These are phyloP conservation scores for Apostichopus leukothele DNA, from an alignment of 53 echinoderm and acorn worm species.

Conservation along the genomic window DNA sequence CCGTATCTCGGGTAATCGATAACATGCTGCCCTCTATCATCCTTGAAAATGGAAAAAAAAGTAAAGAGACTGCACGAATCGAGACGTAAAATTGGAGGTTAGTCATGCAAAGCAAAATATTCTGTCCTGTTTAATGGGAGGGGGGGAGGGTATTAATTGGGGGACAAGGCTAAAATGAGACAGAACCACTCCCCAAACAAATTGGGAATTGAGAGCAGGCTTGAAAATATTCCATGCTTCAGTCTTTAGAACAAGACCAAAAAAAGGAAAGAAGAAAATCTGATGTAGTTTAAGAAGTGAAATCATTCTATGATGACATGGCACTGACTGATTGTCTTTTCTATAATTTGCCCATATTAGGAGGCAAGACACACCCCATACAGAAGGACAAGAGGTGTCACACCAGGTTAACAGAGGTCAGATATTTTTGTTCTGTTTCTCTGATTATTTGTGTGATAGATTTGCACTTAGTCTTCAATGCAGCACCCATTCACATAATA, in stretches of 20 bases:
- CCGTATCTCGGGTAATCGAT: neutral
- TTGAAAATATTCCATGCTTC: neutral
- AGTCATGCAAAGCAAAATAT: neutral
- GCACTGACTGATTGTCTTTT: conserved; percentile 49
- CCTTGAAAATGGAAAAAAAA: neutral
- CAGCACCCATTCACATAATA: no score
- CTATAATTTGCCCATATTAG: conserved; percentile 48
- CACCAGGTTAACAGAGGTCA: conserved; percentile 50
- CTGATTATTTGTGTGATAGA: conserved; percentile 36
- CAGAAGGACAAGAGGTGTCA: conserved; percentile 45
- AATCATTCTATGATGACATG: neutral
- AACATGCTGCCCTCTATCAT: neutral
- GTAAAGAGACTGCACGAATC: neutral
- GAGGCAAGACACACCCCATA: conserved; percentile 40
- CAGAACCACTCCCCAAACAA: neutral
- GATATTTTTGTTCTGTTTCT: conserved; percentile 53
- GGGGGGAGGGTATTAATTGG: neutral
- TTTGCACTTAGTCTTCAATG: conserved; percentile 2
- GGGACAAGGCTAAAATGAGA: neutral
- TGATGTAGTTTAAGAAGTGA: neutral
- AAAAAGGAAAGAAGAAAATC: neutral
- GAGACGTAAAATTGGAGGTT: neutral
- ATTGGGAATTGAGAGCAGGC: neutral
- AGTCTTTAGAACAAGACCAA: neutral
- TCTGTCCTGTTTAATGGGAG: neutral